Percentiles rank a stretch among this genome's conserved stretches.
Evolutionary conservation across 2,113 vertebrate species (phyloP).

Genomic region (Hymenochirus boettgeri): DNA sequence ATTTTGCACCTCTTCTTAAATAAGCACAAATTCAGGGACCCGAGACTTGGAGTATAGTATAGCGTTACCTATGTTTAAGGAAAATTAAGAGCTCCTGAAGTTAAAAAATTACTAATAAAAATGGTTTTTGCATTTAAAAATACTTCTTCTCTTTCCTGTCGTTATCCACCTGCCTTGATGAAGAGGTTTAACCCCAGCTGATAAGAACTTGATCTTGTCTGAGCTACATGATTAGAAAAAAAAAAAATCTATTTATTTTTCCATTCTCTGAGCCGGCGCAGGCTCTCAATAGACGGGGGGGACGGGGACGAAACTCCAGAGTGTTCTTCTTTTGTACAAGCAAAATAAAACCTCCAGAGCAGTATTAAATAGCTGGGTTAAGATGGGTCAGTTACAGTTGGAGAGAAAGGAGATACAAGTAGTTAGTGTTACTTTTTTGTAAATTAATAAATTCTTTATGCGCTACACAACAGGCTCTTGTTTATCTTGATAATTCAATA

Average conservation of each 20-base stretch:
- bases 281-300: conserved; percentile 51
- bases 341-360: conserved; percentile 43
- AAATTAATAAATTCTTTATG: conserved; percentile 36
- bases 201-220: conserved; percentile 56
- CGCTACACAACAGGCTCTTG: conserved; percentile 17
- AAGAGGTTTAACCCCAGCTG: conserved; percentile 52
- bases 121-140: too few species aligned
- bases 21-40: too few species aligned
- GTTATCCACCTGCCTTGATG: conserved; percentile 12
- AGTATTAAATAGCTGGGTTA: conserved; percentile 52
- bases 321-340: conserved; percentile 47
- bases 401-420: conserved; percentile 50
- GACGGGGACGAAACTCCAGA: conserved; percentile 37
- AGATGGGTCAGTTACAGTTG: conserved; percentile 46
- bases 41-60: too few species aligned
- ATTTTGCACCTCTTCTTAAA: too few species aligned
- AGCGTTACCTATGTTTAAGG: too few species aligned
- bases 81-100: too few species aligned
- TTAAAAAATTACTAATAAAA: too few species aligned
- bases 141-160: neutral
- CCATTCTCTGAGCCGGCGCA: conserved; percentile 53
- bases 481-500: conserved; percentile 11
- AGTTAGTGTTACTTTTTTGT: conserved; percentile 47
- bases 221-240: conserved; percentile 55
- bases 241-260: conserved; percentile 69